These are phyloP conservation scores for Zeugodacus cucurbitae DNA, from an alignment of 1,140 invertebrate genomes.

Conservation along the genomic window DNA sequence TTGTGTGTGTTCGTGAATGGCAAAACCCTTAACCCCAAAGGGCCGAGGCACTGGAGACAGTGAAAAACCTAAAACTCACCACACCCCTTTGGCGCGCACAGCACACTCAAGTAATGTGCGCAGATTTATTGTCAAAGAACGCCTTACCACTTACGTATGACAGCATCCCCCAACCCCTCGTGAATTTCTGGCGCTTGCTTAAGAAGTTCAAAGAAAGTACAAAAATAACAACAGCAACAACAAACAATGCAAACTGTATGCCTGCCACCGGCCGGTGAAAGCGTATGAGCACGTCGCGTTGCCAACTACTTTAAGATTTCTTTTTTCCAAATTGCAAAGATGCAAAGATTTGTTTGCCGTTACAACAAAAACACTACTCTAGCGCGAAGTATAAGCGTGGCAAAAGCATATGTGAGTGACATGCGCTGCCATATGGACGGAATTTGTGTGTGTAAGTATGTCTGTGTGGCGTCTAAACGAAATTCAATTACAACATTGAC, in stretches of 20 bases:
- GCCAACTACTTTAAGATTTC: slow-evolving; percentile 1
- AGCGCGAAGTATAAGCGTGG: neutral
- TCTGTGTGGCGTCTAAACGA: neutral
- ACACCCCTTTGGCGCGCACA: neutral
- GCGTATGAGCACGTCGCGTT: neutral
- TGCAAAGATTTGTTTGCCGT: neutral
- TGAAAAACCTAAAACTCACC: neutral
- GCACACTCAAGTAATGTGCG: too few species aligned
- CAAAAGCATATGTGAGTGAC: neutral
- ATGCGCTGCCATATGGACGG: neutral
- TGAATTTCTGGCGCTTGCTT: neutral
- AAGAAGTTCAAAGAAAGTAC: neutral
- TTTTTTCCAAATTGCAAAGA: neutral
- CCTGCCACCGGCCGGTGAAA: neutral
- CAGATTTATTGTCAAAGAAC: slow-evolving; percentile 7
- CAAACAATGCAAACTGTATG: neutral
- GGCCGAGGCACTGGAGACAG: neutral
- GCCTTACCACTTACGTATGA: neutral
- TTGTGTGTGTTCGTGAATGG: neutral
- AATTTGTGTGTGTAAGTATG: neutral
- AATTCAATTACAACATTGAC: slow-evolving; percentile 38
- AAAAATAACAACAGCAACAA: neutral
- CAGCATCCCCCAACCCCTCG: neutral
- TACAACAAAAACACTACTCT: neutral
- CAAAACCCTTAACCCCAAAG: slow-evolving; percentile 20